phyloP scores from a whole-genome alignment of 2,113 vertebrate genomes.

The Gadus macrocephalus region DNA sequence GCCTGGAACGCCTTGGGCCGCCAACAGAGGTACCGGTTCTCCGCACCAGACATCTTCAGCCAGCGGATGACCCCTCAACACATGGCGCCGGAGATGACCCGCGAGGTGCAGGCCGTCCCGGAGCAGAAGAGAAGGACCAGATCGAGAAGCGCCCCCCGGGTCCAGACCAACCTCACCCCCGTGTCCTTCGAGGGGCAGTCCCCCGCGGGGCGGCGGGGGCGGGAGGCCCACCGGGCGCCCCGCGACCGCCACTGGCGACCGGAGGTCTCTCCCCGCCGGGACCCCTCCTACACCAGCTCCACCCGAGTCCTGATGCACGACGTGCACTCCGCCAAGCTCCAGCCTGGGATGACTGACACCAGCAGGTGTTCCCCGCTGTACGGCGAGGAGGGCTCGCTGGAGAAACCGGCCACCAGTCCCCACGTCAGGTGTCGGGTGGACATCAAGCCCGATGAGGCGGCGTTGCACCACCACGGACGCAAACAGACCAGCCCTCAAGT shows the following conservation, averaged over 20 bases:
- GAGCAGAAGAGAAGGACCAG: slow-evolving; percentile 81
- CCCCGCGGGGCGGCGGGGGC: slow-evolving; percentile 71
- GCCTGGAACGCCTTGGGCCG: slow-evolving; percentile 71
- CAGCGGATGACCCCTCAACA: slow-evolving; percentile 61
- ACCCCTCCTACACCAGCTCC: slow-evolving; percentile 66
- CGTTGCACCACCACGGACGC: slow-evolving; percentile 72
- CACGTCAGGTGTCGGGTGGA: slow-evolving; percentile 92
- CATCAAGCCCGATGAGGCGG: slow-evolving; percentile 87
- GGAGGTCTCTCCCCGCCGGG: slow-evolving; percentile 78
- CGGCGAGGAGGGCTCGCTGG: slow-evolving; percentile 64
- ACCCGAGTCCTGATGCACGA: slow-evolving; percentile 80
- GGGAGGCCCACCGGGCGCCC: slow-evolving; percentile 72
- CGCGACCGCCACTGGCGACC: slow-evolving; percentile 70
- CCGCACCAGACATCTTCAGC: slow-evolving; percentile 69
- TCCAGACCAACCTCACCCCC: slow-evolving; percentile 75
- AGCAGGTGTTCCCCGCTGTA: slow-evolving; percentile 84
- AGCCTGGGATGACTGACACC: slow-evolving; percentile 82
- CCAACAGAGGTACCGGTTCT: slow-evolving; percentile 75
- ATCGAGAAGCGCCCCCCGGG: slow-evolving; percentile 87
- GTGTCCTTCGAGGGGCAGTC: slow-evolving; percentile 75
- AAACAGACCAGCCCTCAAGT: slow-evolving; percentile 63
- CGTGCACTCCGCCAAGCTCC: slow-evolving; percentile 90
- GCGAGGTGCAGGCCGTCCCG: slow-evolving; percentile 50
- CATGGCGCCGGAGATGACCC: slow-evolving; percentile 57
- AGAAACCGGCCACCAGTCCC: slow-evolving; percentile 77